Evolutionary conservation across 92 coral and sea anemone genomes (phyloP).

Genomic region (Nematostella vectensis): DNA sequence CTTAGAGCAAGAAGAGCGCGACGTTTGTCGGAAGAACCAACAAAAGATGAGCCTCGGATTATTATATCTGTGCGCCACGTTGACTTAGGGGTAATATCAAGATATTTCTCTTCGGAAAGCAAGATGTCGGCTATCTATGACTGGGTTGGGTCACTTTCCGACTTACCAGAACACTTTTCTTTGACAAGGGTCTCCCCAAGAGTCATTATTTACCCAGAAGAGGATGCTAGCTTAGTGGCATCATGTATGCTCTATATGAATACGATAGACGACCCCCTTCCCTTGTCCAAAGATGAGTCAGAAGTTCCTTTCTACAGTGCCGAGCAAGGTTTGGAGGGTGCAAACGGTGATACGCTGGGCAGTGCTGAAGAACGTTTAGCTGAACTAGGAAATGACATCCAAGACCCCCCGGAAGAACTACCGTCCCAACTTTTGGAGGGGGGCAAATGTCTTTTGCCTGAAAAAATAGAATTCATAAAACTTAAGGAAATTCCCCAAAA

Average conservation of each 20-base stretch:
- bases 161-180: constrained; percentile 31
- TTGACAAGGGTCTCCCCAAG: constrained; percentile 3
- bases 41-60: constrained; percentile 20
- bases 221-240: constrained; percentile 5
- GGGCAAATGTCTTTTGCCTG: constrained; percentile 6
- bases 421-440: constrained; percentile 9
- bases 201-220: constrained; percentile 17
- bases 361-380: background rate
- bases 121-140: constrained; percentile 32
- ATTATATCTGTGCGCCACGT: constrained; percentile 36
- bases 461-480: constrained; percentile 5
- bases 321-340: background rate
- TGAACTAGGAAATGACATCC: background rate
- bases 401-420: background rate
- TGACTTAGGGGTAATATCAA: constrained; percentile 29
- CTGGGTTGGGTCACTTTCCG: constrained; percentile 34
- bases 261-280: constrained; percentile 5
- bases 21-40: constrained; percentile 24
- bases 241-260: constrained; percentile 16
- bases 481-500: constrained; percentile 10
- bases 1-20: constrained; percentile 10
- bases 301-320: constrained; percentile 16
- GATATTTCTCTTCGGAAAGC: constrained; percentile 16
- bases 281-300: constrained; percentile 5
- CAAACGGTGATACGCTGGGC: background rate